These are phyloP conservation scores for Tonatia bakeri DNA, from an alignment of 2,113 vertebrate species.

Conservation along the genomic window DNA sequence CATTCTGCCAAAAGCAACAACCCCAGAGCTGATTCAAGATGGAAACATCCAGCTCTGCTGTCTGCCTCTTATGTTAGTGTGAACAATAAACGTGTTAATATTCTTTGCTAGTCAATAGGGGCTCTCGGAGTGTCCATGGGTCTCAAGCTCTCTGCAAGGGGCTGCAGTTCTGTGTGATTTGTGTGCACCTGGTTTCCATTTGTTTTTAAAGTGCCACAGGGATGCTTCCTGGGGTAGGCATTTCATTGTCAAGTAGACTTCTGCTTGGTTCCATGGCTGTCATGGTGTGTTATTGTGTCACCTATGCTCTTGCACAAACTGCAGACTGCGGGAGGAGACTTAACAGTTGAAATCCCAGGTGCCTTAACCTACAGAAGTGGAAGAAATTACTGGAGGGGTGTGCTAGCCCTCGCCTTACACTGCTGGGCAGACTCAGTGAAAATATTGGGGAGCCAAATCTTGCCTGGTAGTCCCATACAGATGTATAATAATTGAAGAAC, in stretches of 20 bases:
- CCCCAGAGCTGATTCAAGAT: neutral
- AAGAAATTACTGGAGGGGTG: neutral
- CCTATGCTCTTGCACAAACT: neutral
- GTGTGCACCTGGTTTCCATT: neutral
- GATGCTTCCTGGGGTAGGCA: neutral
- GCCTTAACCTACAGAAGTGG: neutral
- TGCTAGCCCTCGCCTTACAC: neutral
- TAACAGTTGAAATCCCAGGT: neutral
- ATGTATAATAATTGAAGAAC: neutral
- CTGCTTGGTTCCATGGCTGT: neutral
- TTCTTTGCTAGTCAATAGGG: neutral
- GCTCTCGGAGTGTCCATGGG: neutral
- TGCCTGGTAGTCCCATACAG: neutral
- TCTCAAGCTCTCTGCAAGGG: neutral
- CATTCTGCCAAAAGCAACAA: neutral
- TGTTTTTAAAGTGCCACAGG: neutral
- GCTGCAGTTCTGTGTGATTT: neutral
- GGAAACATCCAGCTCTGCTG: neutral
- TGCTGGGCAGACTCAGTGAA: neutral
- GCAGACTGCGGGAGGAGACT: neutral
- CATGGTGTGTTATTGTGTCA: neutral
- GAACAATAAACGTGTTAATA: slow-evolving; percentile 7
- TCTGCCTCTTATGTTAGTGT: slow-evolving; percentile 1
- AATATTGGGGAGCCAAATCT: neutral
- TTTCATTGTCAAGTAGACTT: neutral